Evolutionary conservation across 1,140 invertebrate genomes (phyloP), one percentile per base, ranked within the genome.

Genomic region (Tachypleus tridentatus): DNA sequence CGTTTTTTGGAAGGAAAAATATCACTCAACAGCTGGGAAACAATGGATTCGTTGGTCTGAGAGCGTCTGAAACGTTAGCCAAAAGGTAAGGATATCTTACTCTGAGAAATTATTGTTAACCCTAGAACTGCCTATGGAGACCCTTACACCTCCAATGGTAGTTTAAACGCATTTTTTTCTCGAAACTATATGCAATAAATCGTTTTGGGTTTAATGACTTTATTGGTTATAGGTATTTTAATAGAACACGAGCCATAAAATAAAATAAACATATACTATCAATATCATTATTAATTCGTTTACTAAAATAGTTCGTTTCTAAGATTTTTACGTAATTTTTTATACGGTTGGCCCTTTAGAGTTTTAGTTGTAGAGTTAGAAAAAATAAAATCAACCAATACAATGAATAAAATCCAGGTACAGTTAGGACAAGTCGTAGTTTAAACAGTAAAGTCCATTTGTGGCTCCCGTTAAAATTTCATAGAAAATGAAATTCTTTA

Each of bases 31-130:
- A 64, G 49, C 1, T 67, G 3, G 66, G 63, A 0, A 62, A 51
- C 56, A 57, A 64, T 48, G 66, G 66, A 6, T 47, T 64, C 4
- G 64, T 60, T 10, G 66, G 63, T 4, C 63, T 67, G 3, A 63
- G 64, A 64, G 63, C 66, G 4, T 63, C 66, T 3, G 49, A 64
- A 3, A 62, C 54, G 49, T 29, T 67, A 11, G 66, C 63, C 5
- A 56, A 52, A 10, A 59, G 58, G 66, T 67, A 64, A 63, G 63
- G 47, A 58, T n/a, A 29, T n/a, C 47, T 58, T 1, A n/a, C 9
- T 9, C 57, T 58, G 6, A 29, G 47, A 47, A 9, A 58, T 58
- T n/a, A 58, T 1, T 6, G 6, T 58, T 2, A n/a, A 47, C 1
- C 6, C 6, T 9, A 58, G 6, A 7, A 10, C 47, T 6, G 2